Evolutionary conservation across 2,888 invertebrate species (phyloP).

Genomic region (Drosophila flavopinicola): DNA sequence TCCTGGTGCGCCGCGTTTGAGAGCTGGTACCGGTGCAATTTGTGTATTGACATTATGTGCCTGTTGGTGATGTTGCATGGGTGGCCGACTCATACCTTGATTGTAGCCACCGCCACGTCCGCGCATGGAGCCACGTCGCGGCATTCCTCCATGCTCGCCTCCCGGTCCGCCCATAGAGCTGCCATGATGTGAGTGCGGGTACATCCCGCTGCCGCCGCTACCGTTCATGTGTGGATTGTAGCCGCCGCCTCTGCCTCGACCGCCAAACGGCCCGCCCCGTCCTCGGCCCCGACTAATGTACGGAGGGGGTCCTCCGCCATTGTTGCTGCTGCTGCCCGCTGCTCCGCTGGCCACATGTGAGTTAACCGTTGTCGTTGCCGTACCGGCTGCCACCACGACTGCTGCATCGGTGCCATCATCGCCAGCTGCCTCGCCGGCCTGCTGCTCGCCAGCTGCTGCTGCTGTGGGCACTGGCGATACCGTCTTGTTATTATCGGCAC

Average conservation of each 20-base stretch:
- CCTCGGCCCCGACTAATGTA: slow-evolving; percentile 80
- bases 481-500: slow-evolving; percentile 83
- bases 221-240: slow-evolving; percentile 82
- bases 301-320: slow-evolving; percentile 59
- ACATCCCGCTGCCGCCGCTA: slow-evolving; percentile 66
- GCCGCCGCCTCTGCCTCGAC: slow-evolving; percentile 64
- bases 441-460: slow-evolving; percentile 43
- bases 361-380: slow-evolving; percentile 38
- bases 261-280: slow-evolving; percentile 41
- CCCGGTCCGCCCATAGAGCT: slow-evolving; percentile 66
- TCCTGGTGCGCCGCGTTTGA: slow-evolving; percentile 83
- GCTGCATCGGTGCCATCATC: slow-evolving; percentile 53
- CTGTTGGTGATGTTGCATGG: slow-evolving; percentile 77
- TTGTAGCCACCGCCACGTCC: slow-evolving; percentile 82
- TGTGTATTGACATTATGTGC: slow-evolving; percentile 83
- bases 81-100: slow-evolving; percentile 82
- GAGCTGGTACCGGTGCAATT: slow-evolving; percentile 83
- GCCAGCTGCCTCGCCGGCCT: slow-evolving; percentile 31
- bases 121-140: slow-evolving; percentile 82
- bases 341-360: slow-evolving; percentile 57
- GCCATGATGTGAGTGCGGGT: slow-evolving; percentile 68
- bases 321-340: slow-evolving; percentile 36
- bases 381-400: slow-evolving; percentile 18
- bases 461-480: slow-evolving; percentile 81
- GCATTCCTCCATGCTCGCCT: slow-evolving; percentile 76